Evolutionary conservation across 2,888 invertebrate genomes (phyloP).

Genomic region (Ectemnius lituratus): DNA sequence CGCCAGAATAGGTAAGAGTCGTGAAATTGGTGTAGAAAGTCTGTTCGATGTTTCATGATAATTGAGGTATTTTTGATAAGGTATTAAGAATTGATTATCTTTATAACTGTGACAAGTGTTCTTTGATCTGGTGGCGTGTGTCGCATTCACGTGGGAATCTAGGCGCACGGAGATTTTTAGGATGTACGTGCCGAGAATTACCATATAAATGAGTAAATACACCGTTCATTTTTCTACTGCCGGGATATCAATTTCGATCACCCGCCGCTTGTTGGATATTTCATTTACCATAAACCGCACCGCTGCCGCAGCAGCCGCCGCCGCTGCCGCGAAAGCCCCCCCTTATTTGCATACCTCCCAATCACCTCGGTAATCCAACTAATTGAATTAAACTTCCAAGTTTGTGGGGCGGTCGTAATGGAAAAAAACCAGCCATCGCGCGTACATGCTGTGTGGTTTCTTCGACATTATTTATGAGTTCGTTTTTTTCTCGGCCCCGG

Average conservation of each 20-base stretch:
- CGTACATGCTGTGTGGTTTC: neutral
- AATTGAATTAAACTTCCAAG: constrained; percentile 5
- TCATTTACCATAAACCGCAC: constrained; percentile 4
- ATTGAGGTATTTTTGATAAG: no score
- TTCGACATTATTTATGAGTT: constrained; percentile 33
- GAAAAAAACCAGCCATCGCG: no score
- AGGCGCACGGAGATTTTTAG: neutral
- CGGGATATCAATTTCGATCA: constrained; percentile 3
- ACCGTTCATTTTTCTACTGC: neutral
- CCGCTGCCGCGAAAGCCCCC: no score
- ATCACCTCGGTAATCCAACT: neutral
- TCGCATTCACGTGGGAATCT: neutral
- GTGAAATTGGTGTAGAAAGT: no score
- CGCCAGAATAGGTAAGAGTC: no score
- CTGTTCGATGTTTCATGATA: no score
- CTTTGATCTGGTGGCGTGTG: no score
- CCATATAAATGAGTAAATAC: neutral
- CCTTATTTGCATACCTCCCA: constrained; percentile 23
- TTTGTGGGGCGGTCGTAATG: neutral
- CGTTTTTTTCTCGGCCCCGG: neutral
- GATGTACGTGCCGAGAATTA: neutral
- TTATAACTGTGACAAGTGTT: no score
- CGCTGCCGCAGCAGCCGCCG: no score
- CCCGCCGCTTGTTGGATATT: neutral
- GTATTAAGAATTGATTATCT: no score